phyloP scores from a whole-genome alignment of 2,888 invertebrate species.

The Eristalis pertinax region DNA sequence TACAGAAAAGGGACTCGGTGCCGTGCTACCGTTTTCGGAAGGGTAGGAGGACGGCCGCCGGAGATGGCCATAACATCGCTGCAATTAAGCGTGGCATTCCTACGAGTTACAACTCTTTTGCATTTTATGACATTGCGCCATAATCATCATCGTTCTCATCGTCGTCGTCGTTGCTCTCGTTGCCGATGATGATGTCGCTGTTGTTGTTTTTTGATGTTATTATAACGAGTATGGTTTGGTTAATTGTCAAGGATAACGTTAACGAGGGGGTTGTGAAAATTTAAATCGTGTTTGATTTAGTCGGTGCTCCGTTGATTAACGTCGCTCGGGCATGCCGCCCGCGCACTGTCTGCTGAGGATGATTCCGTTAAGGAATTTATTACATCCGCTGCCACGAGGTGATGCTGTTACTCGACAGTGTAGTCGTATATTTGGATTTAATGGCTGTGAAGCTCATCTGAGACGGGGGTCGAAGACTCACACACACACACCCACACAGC shows the following conservation, averaged over 20 bases:
- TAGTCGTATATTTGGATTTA: not conserved
- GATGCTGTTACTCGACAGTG: not conserved
- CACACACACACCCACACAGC: no score
- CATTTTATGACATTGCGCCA: constrained; percentile 4
- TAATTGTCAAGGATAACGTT: not conserved
- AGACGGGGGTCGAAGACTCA: not conserved
- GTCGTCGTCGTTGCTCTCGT: no score
- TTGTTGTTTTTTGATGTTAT: not conserved
- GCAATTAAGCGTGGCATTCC: constrained; percentile 23
- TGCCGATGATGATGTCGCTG: not conserved
- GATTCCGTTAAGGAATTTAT: not conserved
- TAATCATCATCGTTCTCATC: not conserved
- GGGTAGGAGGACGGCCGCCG: not conserved
- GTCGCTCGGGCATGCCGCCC: not conserved
- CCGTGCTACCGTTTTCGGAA: not conserved
- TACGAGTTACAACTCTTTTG: constrained; percentile 20
- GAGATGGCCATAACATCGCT: not conserved
- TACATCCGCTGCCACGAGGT: not conserved
- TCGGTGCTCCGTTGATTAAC: not conserved
- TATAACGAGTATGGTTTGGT: not conserved
- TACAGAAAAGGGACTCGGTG: not conserved
- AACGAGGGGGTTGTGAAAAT: not conserved
- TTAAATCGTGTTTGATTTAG: not conserved
- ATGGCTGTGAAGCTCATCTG: not conserved
- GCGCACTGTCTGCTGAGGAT: not conserved